These are phyloP conservation scores for Nothoprocta perdicaria DNA, from an alignment of 2,113 vertebrate genomes.

Conservation along the genomic window DNA sequence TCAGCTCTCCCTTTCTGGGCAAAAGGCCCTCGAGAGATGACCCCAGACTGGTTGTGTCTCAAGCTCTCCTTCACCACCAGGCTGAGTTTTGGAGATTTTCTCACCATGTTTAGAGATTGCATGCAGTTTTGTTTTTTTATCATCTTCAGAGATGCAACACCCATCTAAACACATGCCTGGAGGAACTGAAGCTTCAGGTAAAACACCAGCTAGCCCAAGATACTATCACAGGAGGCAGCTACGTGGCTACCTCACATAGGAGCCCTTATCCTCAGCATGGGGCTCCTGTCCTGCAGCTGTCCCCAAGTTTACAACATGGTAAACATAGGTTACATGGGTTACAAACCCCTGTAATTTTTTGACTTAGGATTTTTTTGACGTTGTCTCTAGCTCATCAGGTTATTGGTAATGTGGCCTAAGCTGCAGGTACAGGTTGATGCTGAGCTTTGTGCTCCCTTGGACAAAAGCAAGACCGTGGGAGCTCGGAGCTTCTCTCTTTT, in stretches of 20 bases:
- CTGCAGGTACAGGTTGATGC: background rate
- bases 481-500: background rate
- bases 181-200: background rate
- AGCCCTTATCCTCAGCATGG: rapidly evolving
- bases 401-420: background rate
- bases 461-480: background rate
- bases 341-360: background rate
- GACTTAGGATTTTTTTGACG: background rate
- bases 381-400: background rate
- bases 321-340: too few species aligned
- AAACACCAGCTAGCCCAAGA: background rate
- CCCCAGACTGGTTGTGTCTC: background rate
- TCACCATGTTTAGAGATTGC: too few species aligned
- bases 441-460: background rate
- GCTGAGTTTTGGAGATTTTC: background rate
- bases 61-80: background rate
- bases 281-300: background rate
- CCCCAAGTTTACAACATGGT: background rate
- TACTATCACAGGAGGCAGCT: background rate
- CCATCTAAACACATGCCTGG: background rate
- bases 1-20: background rate
- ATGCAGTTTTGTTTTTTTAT: background rate
- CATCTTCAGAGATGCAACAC: background rate
- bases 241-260: background rate
- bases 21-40: background rate